phyloP scores from a whole-genome alignment of 2,797 vertebrate genomes.

The Artibeus jamaicensis region DNA sequence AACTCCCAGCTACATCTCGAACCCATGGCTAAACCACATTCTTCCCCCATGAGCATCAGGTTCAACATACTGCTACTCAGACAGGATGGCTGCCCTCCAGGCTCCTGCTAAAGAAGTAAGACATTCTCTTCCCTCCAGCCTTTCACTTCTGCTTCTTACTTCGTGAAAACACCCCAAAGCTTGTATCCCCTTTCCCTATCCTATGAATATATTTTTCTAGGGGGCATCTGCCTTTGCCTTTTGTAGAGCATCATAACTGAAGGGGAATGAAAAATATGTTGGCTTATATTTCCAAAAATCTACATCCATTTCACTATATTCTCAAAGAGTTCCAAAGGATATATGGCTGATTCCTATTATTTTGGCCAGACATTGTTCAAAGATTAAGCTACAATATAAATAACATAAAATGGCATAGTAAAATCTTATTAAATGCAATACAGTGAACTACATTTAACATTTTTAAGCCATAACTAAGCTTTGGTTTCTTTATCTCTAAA shows the following conservation, averaged over 20 bases:
- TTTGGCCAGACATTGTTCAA: constrained; percentile 27
- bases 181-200: not conserved
- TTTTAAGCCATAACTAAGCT: not conserved
- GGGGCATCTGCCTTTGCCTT: not conserved
- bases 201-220: not conserved
- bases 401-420: constrained; percentile 7
- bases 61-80: not conserved
- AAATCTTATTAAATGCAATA: not conserved
- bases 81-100: not conserved
- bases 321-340: constrained; percentile 3
- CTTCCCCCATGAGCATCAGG: not conserved
- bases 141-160: not conserved
- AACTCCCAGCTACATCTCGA: not conserved
- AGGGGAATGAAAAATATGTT: not conserved
- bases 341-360: not conserved
- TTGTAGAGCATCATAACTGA: not conserved
- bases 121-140: not conserved
- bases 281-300: not conserved
- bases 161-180: not conserved
- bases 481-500: constrained; percentile 40
- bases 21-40: not conserved
- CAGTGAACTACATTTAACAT: constrained; percentile 32
- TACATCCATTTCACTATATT: not conserved
- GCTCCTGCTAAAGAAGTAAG: not conserved
- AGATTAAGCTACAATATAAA: constrained; percentile 26